Evolutionary conservation across 2,888 invertebrate genomes (phyloP).

Genomic region (Rhyacophila evoluta): DNA sequence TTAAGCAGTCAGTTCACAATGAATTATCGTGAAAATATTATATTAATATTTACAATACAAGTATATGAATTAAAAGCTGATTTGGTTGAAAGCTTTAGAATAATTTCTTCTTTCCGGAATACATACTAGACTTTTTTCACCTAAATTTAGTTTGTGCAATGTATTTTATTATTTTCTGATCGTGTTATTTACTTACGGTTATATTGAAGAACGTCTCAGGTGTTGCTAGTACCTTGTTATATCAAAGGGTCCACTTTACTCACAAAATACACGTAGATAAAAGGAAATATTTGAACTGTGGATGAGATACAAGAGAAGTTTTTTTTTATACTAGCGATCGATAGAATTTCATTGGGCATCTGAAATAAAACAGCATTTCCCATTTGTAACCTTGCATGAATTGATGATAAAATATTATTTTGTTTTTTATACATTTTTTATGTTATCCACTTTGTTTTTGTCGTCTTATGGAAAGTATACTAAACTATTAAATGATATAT

Average conservation of each 20-base stretch:
- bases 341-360: not conserved
- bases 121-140: no score
- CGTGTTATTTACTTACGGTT: not conserved
- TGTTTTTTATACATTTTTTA: no score
- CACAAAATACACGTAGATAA: conserved; percentile 14
- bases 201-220: not conserved
- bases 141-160: no score
- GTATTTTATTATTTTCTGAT: not conserved
- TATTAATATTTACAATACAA: no score
- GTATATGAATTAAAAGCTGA: no score
- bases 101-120: no score
- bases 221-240: not conserved
- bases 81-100: no score
- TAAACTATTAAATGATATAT: no score
- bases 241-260: not conserved
- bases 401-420: conserved; percentile 10
- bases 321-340: conserved; percentile 4
- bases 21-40: no score
- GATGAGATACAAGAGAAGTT: not conserved
- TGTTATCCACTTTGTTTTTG: no score
- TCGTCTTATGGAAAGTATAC: no score
- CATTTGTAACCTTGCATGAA: not conserved
- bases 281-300: not conserved
- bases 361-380: not conserved
- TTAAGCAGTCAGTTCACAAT: no score